Conservation (phyloP, 2,888 invertebrate species). For the Troides aeacus region DNA sequence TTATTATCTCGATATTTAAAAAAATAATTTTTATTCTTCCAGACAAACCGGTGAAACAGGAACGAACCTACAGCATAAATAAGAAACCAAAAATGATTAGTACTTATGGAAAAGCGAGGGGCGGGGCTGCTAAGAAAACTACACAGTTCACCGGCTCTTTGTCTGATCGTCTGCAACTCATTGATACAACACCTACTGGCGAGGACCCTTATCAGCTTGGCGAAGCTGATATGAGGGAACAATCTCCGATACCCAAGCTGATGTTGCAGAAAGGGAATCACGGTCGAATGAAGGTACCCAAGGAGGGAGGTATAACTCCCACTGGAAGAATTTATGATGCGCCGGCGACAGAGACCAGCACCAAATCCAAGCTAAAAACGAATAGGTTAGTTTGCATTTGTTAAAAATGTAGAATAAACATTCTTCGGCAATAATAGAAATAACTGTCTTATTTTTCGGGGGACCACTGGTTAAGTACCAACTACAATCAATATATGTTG, state of each 20-base stretch:
- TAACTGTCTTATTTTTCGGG: no score
- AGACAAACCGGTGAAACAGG: slow-evolving; percentile 8
- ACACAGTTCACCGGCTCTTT: slow-evolving; percentile 61
- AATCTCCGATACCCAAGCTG: slow-evolving; percentile 72
- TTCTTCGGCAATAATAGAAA: no score
- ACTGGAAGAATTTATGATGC: slow-evolving; percentile 55
- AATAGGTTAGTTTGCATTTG: slow-evolving; percentile 30
- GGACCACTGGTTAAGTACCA: no score
- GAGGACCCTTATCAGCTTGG: slow-evolving; percentile 72
- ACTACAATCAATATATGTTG: no score
- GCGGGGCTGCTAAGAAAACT: slow-evolving; percentile 40
- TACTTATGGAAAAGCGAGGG: slow-evolving; percentile 58
- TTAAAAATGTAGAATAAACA: neutral
- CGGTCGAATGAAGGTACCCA: slow-evolving; percentile 54
- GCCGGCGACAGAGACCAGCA: slow-evolving; percentile 41
- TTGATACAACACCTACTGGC: slow-evolving; percentile 70
- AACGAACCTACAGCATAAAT: slow-evolving; percentile 50
- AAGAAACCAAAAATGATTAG: slow-evolving; percentile 66
- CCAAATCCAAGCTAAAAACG: slow-evolving; percentile 23
- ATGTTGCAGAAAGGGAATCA: slow-evolving; percentile 68
- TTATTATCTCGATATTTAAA: neutral
- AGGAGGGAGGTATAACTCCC: slow-evolving; percentile 41
- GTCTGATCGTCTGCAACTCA: slow-evolving; percentile 63
- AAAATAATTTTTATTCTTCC: slow-evolving; percentile 17
- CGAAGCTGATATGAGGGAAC: slow-evolving; percentile 71